Base-by-base conservation (phyloP, 2,797 vertebrate species). In the Nothura maculosa region DNA sequence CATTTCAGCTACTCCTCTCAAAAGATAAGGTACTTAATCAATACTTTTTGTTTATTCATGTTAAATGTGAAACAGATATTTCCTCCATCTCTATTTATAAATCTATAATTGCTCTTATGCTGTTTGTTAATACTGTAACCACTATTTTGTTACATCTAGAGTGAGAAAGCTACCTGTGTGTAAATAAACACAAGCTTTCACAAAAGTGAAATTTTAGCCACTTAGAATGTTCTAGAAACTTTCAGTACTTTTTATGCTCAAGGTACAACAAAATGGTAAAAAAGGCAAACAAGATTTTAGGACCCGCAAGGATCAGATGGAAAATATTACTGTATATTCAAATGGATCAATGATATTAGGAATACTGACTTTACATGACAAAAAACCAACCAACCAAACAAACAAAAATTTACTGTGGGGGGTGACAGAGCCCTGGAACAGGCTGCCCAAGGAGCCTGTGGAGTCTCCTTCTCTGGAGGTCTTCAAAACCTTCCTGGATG, bases 11-110 rank as follows among this genome's bases (percentile, higher is more conserved):
- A 48, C 81, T 78, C 62, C 94, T 91, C 62, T 61, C 72, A 94
- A 80, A 92, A 57, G 68, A 87, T 4, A 30, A 89, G 34, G 34
- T 91, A 81, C 55, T 94, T 93, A 67, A 54, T 67, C 85, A 93
- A 81, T 83, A 85, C 48, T 66, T 30, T 48, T 68, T 32, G 42
- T 94, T 88, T 76, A 32, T 74, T 75, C 62, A 89, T 12, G 2
- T 75, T 81, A 88, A 74, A 92, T 73, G 58, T 2, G 32, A 93
- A 94, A 60, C 70, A 95, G 96, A 79, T 21, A 81, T 82, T 92
- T 95, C 78, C 84, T 95, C 50, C 64, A 68, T 66, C 60, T 91
- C 82, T 36, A 77, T 90, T 95, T 92, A 62, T 47, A 93, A 81
- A 81, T 77, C 50, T 87, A 25, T 28, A 75, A 86, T 70, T 18